Evolutionary conservation across 2,113 vertebrate genomes (phyloP).

Genomic region (Dicentrarchus labrax): DNA sequence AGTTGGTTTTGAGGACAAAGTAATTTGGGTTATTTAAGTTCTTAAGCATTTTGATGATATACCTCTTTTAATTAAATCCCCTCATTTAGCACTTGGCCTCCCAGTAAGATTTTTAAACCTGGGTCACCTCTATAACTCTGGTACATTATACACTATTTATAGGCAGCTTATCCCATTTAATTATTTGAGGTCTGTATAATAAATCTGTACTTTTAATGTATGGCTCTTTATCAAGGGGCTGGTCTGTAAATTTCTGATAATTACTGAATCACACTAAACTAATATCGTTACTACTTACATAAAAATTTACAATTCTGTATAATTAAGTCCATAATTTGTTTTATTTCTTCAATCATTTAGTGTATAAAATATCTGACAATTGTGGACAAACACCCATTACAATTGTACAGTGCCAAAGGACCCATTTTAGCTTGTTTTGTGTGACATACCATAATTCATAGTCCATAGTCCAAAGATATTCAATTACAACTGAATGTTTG

Average conservation of each 20-base stretch:
- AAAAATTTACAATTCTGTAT: not conserved
- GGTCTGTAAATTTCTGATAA: not conserved
- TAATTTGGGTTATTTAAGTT: not conserved
- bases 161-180: not conserved
- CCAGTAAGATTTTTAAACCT: not conserved
- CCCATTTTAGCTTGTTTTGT: not conserved
- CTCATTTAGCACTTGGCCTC: not conserved
- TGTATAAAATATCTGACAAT: not conserved
- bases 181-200: not conserved
- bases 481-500: too few relatives aligned
- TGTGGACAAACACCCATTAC: not conserved
- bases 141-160: not conserved
- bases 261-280: not conserved
- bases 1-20: conserved; percentile 6
- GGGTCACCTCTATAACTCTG: not conserved
- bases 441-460: too few relatives aligned
- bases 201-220: not conserved
- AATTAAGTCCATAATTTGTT: not conserved
- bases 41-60: not conserved
- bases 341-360: not conserved
- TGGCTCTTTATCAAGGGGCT: not conserved
- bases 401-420: not conserved
- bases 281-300: not conserved
- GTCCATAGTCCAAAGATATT: too few relatives aligned
- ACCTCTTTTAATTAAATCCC: not conserved